Conservation (phyloP, 1,140 invertebrate genomes). For the Scaptodrosophila lebanonensis region DNA sequence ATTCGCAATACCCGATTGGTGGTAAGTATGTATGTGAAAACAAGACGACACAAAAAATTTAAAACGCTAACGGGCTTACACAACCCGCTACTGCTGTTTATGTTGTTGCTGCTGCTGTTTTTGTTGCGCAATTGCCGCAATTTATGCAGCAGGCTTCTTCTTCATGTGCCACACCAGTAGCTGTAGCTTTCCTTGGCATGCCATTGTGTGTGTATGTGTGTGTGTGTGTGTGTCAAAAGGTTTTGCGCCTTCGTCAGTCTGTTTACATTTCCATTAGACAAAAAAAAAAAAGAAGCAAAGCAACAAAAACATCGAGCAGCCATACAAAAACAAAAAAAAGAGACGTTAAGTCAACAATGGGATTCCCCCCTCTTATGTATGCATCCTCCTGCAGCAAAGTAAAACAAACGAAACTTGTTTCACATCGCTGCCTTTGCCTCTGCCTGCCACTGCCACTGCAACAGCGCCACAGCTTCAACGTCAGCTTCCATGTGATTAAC, state of each 20-base stretch:
- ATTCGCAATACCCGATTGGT: conserved; percentile 4
- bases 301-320: not conserved
- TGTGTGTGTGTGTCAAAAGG: conserved; percentile 61
- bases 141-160: conserved; percentile 65
- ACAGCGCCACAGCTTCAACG: conserved; percentile 30
- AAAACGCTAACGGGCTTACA: conserved; percentile 52
- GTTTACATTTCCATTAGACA: conserved; percentile 4
- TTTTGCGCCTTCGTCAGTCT: conserved; percentile 29
- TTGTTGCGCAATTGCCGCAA: conserved; percentile 59
- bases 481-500: conserved; percentile 55
- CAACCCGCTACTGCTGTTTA: conserved; percentile 42
- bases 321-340: conserved; percentile 43
- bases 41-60: conserved; percentile 18
- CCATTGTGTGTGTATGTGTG: conserved; percentile 39
- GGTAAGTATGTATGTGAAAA: conserved; percentile 17
- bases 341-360: conserved; percentile 51
- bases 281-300: not conserved
- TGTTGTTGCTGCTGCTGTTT: not conserved
- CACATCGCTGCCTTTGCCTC: conserved; percentile 40
- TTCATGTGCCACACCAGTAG: conserved; percentile 16
- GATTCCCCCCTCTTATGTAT: conserved; percentile 26
- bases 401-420: conserved; percentile 58
- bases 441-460: conserved; percentile 26
- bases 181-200: conserved; percentile 25
- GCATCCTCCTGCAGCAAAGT: not conserved